phyloP scores from a whole-genome alignment of 2,888 invertebrate genomes.

The Chalcis sispes region DNA sequence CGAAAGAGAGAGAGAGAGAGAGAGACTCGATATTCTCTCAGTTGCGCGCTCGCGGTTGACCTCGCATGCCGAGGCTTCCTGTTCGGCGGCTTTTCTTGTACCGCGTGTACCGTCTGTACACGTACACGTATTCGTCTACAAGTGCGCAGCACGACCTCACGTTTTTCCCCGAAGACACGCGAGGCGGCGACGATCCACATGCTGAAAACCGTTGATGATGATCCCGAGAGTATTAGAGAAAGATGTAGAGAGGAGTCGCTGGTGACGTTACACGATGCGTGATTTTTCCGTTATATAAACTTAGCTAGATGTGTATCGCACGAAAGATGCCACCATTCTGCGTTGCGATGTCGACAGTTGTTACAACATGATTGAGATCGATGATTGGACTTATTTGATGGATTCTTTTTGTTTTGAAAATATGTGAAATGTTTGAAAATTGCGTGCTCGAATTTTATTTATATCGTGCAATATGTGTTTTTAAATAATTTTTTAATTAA shows the following conservation, averaged over 20 bases:
- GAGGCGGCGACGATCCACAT: not conserved
- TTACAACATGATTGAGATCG: too few species aligned
- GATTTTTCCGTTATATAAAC: conserved; percentile 26
- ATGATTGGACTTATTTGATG: too few species aligned
- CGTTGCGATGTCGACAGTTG: conserved; percentile 5
- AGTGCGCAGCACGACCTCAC: conserved; percentile 19
- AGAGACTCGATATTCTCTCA: conserved; percentile 6
- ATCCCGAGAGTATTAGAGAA: too few species aligned
- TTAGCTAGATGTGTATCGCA: not conserved
- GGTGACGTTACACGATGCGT: too few species aligned
- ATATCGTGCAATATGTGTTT: too few species aligned
- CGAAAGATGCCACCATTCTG: not conserved
- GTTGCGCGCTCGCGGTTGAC: not conserved
- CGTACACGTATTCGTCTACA: conserved; percentile 1
- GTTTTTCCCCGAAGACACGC: conserved; percentile 19
- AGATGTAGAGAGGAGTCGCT: too few species aligned
- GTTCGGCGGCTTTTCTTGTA: conserved; percentile 53
- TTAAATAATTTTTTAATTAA: too few species aligned
- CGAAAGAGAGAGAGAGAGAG: too few species aligned
- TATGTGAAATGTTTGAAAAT: too few species aligned
- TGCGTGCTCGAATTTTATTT: too few species aligned
- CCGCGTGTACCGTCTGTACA: not conserved
- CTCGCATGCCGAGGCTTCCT: conserved; percentile 45
- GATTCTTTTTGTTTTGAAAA: too few species aligned
- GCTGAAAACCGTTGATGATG: too few species aligned